phyloP scores from a whole-genome alignment of 2,113 vertebrate species.

The Hydrochoerus hydrochaeris region DNA sequence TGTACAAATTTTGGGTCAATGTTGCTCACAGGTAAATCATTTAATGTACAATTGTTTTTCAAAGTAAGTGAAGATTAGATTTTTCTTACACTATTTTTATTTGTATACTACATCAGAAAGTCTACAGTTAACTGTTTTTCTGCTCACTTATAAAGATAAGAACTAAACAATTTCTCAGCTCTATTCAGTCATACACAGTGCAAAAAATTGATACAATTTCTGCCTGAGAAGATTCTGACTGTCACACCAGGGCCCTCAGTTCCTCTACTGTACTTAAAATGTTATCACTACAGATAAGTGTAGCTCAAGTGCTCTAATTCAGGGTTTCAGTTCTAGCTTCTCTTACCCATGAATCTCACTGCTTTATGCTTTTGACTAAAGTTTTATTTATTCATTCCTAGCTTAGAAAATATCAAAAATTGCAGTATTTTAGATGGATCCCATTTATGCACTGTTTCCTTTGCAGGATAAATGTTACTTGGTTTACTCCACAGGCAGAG shows the following conservation, averaged over 20 bases:
- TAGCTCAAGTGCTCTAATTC: background rate
- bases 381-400: background rate
- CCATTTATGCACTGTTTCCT: background rate
- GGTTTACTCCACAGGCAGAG: background rate
- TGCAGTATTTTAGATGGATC: background rate
- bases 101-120: background rate
- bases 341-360: background rate
- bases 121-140: background rate
- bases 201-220: background rate
- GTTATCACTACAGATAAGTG: background rate
- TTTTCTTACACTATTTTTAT: background rate
- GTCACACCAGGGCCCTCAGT: background rate
- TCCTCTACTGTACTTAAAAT: background rate
- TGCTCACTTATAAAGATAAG: background rate
- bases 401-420: background rate
- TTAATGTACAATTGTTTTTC: constrained; percentile 38
- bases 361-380: background rate
- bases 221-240: background rate
- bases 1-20: background rate
- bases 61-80: constrained; percentile 15
- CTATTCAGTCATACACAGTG: background rate
- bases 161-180: background rate
- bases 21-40: background rate
- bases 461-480: background rate
- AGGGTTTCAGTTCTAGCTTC: background rate